Percentiles rank a stretch among this genome's conserved stretches.
Conservation (phyloP, 2,888 invertebrate genomes). For the Nephrotoma guestfalica region DNA sequence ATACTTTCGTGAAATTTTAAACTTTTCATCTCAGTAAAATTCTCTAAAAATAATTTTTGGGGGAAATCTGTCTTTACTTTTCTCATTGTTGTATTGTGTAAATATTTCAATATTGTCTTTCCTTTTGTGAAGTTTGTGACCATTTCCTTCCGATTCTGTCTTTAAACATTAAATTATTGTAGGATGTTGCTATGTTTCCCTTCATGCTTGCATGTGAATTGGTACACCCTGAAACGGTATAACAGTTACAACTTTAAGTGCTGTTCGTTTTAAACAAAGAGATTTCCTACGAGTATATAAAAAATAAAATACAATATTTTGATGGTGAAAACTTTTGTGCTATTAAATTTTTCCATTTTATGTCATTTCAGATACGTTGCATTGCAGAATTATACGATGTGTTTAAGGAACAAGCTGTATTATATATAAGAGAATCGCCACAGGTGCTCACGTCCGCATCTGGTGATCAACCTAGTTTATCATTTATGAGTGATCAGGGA, state of each 20-base stretch:
- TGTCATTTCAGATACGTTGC: not conserved
- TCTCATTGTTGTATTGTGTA: not conserved
- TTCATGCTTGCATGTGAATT: not conserved
- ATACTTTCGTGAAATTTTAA: not conserved
- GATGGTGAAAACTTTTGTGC: not conserved
- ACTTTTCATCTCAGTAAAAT: not conserved
- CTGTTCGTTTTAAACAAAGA: not conserved
- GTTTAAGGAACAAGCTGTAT: not conserved
- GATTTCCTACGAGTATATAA: not conserved
- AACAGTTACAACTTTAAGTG: not conserved
- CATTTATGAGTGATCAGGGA: constrained; percentile 4
- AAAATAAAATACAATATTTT: not conserved
- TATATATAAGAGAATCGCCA: not conserved
- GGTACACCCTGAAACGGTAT: not conserved
- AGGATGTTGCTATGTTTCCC: not conserved
- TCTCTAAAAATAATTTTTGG: not conserved
- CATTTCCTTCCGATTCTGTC: not conserved
- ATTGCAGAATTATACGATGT: not conserved
- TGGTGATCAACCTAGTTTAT: constrained; percentile 1
- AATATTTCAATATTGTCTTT: not conserved
- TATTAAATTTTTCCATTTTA: not conserved
- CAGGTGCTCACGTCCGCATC: not conserved
- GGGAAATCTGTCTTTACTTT: not conserved
- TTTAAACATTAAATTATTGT: not conserved
- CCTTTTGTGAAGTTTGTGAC: not conserved